phyloP scores from a whole-genome alignment of 1,140 invertebrate species.

The Scaptomyza graminum region DNA sequence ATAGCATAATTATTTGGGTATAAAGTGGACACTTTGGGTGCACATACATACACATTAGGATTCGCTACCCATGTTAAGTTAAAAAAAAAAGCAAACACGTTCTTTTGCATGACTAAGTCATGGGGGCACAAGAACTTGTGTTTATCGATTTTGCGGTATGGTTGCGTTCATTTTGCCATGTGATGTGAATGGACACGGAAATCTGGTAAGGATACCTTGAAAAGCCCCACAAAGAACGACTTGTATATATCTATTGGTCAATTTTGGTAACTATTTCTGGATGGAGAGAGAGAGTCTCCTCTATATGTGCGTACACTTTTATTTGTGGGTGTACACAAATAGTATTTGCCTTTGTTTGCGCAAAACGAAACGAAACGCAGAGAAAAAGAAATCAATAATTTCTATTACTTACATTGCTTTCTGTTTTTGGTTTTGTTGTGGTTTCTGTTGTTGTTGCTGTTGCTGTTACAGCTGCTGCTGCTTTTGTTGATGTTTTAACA shows the following conservation, averaged over 20 bases:
- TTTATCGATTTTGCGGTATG: constrained; percentile 75
- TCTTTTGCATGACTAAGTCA: constrained; percentile 51
- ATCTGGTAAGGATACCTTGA: constrained; percentile 13
- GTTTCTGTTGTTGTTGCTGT: constrained; percentile 24
- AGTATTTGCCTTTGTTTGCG: constrained; percentile 28
- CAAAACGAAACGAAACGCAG: constrained; percentile 8
- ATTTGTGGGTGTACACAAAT: constrained; percentile 14
- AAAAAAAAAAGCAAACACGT: constrained; percentile 2
- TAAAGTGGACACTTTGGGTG: too few species aligned
- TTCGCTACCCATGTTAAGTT: neutral
- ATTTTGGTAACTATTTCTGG: neutral
- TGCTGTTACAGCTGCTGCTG: constrained; percentile 26
- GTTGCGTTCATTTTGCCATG: constrained; percentile 55
- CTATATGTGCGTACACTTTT: neutral
- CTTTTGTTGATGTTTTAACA: constrained; percentile 43
- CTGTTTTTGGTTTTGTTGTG: constrained; percentile 44
- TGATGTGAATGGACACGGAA: constrained; percentile 41
- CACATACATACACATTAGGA: neutral
- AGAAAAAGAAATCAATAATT: constrained; percentile 71
- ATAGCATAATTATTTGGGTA: constrained; percentile 3
- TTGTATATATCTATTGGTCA: neutral
- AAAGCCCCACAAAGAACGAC: neutral
- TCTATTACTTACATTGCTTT: constrained; percentile 70
- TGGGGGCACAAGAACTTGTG: constrained; percentile 41
- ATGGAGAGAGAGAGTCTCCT: too few species aligned